Evolutionary conservation across 2,888 invertebrate species (phyloP).

Genomic region (Hydrotaea diabolus): DNA sequence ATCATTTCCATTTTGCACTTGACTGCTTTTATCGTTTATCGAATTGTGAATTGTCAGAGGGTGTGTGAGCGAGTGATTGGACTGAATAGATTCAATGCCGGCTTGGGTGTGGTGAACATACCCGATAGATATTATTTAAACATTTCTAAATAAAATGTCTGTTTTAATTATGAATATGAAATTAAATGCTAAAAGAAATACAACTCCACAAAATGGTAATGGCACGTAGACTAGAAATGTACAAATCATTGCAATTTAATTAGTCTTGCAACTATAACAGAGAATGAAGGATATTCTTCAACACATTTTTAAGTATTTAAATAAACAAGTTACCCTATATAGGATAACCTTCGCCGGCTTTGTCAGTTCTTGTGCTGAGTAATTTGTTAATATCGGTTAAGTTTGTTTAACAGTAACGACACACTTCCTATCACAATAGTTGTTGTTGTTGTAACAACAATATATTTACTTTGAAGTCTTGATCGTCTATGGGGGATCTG

Average conservation of each 20-base stretch:
- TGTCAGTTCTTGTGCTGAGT: too few relatives aligned
- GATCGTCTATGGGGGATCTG: too few relatives aligned
- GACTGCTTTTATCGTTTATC: conserved; percentile 28
- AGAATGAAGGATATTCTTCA: background rate
- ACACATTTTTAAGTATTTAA: too few relatives aligned
- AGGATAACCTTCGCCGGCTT: too few relatives aligned
- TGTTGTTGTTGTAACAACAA: too few relatives aligned
- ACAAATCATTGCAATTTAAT: background rate
- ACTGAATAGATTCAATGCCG: background rate
- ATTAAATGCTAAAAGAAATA: background rate
- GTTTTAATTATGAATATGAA: conserved; percentile 31
- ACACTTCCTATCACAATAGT: too few relatives aligned
- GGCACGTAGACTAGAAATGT: background rate
- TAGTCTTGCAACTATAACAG: background rate
- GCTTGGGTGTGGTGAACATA: background rate
- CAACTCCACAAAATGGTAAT: background rate
- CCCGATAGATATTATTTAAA: background rate
- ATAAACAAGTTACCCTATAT: too few relatives aligned
- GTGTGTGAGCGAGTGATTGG: conserved; percentile 6
- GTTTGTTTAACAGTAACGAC: too few relatives aligned
- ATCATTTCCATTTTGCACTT: conserved; percentile 37
- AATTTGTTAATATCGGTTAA: too few relatives aligned
- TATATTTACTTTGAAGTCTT: too few relatives aligned
- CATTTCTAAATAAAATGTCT: background rate
- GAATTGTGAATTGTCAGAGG: background rate